Conservation (phyloP, 2,797 vertebrate species). For the Acanthurus leucopareius region DNA sequence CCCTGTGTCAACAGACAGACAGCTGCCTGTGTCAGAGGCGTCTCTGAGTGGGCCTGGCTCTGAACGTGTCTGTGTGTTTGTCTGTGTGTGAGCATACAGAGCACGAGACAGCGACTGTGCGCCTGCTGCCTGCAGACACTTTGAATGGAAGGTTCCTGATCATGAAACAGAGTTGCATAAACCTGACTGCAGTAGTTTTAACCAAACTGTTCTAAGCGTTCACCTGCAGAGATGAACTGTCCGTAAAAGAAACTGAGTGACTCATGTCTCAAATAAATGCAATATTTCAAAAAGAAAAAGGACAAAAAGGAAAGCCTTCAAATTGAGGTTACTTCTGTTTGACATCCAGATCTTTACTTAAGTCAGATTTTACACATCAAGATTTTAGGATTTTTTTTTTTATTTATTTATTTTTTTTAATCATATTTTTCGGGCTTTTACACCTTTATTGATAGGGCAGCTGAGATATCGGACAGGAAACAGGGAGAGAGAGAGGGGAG, state of each 20-base stretch:
- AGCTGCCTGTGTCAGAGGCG: slow-evolving; percentile 13
- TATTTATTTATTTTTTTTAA: too few relatives aligned
- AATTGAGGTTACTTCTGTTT: too few relatives aligned
- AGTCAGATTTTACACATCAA: too few relatives aligned
- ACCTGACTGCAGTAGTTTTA: not conserved
- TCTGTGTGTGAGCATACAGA: not conserved
- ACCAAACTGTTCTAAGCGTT: not conserved
- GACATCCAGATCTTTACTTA: too few relatives aligned
- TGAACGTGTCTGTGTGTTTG: not conserved
- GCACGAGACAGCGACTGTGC: not conserved
- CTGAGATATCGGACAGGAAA: too few relatives aligned
- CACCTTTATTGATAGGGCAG: too few relatives aligned
- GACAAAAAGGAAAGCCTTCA: too few relatives aligned
- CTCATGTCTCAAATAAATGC: not conserved
- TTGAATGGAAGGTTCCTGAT: not conserved
- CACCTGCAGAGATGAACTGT: not conserved
- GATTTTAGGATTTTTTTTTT: too few relatives aligned
- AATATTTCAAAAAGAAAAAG: too few relatives aligned
- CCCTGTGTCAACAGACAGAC: slow-evolving; percentile 35
- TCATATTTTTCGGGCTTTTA: too few relatives aligned
- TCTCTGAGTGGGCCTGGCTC: not conserved
- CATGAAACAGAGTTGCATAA: not conserved
- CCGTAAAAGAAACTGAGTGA: not conserved
- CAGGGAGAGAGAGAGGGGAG: too few relatives aligned
- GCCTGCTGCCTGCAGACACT: not conserved